Evolutionary conservation across 2,113 vertebrate species (phyloP), one percentile per base, ranked within the genome.

Genomic region (Haemorhous mexicanus): DNA sequence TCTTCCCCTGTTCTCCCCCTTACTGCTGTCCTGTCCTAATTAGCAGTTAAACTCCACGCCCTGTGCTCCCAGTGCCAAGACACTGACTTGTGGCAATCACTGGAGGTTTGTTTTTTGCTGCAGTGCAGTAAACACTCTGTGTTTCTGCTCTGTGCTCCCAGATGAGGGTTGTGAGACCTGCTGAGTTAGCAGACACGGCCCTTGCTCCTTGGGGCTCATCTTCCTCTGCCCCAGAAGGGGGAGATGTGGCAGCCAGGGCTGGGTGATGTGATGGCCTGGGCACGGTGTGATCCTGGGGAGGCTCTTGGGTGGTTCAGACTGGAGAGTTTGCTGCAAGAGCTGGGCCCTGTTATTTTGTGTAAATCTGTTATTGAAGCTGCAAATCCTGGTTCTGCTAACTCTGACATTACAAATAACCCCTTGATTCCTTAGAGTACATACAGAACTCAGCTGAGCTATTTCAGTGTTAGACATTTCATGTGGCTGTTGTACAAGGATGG

Each of bases 191-290:
- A 86, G 58, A 43, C 8, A 0, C 4, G 30, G 63, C 16, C 30
- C 16, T 1, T 16, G 18, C 27, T 85, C 58, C 32, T 32, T 20
- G 53, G 53, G 33, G 53, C 24, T 55, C 63, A 16, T 49, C 53
- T 22, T 59, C 21, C 24, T 18, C 26, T 1, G 0, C 11, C 6
- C 14, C 15, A 35, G 67, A 76, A 50, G 37, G 0, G 49, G 87
- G 26, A 37, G 28, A 30, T 53, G 74, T 1, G 22, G 14, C 37
- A 76, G 62, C 26, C 55, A 10, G 67, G 28, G 67, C 43, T 61
- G 62, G 44, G 55, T 66, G 74, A 30, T 0, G 1, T 41, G 75
- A 13, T 3, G 43, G 27, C 63, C 32, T 16, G 75, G 52, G 47
- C 43, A 46, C 0, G 0, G 13, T 3, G 30, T 43, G 30, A 28